Base-by-base conservation (phyloP, 2,797 vertebrate genomes). In the Rhodeus uyekii region DNA sequence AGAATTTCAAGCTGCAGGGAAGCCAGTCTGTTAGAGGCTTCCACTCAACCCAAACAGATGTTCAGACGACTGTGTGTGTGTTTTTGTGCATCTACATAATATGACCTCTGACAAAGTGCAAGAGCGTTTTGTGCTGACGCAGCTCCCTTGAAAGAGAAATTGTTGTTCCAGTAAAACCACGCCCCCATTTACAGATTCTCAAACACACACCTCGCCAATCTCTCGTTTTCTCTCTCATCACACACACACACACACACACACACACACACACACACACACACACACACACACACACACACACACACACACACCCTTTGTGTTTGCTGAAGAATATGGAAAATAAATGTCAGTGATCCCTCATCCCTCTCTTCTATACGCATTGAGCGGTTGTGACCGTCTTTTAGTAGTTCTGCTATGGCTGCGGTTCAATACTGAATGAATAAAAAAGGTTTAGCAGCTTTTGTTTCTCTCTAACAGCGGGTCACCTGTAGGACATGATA, bases 51-150 rank as follows among this genome's bases (percentile, higher is more conserved):
- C 82, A 80, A 86, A 81, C 85, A 89, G 86, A 86, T 86, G 87
- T 85, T 86, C 83, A 82, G 67, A 77, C 27, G 53, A 68, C 8
- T 67, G 48, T 73, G 78, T 69, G 76, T 46, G 46, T 81, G 79
- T 77, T 67, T 76, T 63, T 65, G 27, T 75, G 78, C 63, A 64
- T 83, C 55, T 77, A 82, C 73, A 65, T 80, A 78, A 84, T 55
- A 78, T 86, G 86, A 89, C 88, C 88, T 87, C 88, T 84, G 78
- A 85, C 79, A 82, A 83, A 32, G 77, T 76, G 74, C 34, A 65
- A 76, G 67, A 82, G 74, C 76, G 64, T 74, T 83, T 86, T 85
- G 76, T 86, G 88, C 88, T 87, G 88, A 89, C 74, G 42, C 68
- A 55, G 77, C 73, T 87, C 81, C 84, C 77, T 74, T 78, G 55